These are phyloP conservation scores for Cinclus mexicanus DNA, from an alignment of 2,113 vertebrate genomes.

Conservation along the genomic window DNA sequence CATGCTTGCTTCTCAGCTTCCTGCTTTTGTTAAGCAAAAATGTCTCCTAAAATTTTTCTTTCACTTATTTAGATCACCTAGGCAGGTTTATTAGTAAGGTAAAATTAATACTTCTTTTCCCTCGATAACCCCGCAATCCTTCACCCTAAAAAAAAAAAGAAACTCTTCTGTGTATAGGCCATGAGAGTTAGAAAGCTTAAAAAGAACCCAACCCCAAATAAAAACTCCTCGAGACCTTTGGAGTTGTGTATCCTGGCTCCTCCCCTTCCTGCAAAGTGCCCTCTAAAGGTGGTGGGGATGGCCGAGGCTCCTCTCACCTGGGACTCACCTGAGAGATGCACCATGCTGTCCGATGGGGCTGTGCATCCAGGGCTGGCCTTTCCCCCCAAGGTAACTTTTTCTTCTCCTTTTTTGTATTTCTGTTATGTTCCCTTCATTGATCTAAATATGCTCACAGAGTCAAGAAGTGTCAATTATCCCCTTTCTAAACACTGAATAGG, in stretches of 20 bases:
- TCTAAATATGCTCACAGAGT: not conserved
- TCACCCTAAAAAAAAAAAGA: not conserved
- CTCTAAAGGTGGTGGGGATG: not conserved
- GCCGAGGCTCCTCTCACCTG: rapidly evolving
- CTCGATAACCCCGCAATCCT: not conserved
- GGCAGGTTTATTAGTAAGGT: not conserved
- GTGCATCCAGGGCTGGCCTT: rapidly evolving
- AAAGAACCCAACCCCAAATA: not conserved
- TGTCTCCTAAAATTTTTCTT: not conserved
- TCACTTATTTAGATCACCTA: not conserved
- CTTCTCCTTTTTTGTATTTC: rapidly evolving
- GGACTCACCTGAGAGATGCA: not conserved
- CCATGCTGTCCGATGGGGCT: not conserved
- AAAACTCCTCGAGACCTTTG: not conserved
- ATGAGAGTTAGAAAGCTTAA: not conserved
- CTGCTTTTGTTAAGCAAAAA: not conserved
- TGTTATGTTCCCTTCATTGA: not conserved
- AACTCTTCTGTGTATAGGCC: rapidly evolving
- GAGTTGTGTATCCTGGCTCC: not conserved
- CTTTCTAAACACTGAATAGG: not conserved
- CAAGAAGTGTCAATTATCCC: not conserved
- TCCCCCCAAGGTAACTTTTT: rapidly evolving
- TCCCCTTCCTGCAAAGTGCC: not conserved
- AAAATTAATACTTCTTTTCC: not conserved
- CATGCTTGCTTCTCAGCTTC: not conserved